phyloP scores from a whole-genome alignment of 1,140 invertebrate species.

The Trichoplusia ni region DNA sequence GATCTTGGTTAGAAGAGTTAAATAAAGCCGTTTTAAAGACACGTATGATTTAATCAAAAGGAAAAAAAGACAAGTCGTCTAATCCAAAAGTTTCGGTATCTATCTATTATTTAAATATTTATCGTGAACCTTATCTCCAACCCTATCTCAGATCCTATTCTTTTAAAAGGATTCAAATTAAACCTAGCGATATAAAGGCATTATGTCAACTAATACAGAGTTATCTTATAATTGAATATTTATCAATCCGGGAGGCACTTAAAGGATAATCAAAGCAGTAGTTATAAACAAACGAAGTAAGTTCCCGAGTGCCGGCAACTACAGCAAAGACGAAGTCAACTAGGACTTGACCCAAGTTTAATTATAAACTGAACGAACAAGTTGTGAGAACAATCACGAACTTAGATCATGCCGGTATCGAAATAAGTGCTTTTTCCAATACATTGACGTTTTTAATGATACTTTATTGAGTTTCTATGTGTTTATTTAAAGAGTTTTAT shows the following conservation, averaged over 20 bases:
- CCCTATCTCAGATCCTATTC: no score
- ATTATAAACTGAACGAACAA: constrained; percentile 57
- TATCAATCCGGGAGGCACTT: constrained; percentile 44
- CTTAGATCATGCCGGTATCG: constrained; percentile 49
- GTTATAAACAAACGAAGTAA: constrained; percentile 52
- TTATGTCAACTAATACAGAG: constrained; percentile 2
- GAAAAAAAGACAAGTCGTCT: no score
- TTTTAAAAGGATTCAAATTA: not conserved
- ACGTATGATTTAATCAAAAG: no score
- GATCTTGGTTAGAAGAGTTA: no score
- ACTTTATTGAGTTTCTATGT: not conserved
- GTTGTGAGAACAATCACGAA: constrained; percentile 49
- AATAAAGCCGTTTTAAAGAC: no score
- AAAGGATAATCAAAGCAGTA: constrained; percentile 47
- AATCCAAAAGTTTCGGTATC: no score
- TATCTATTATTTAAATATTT: no score
- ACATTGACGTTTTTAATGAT: constrained; percentile 3
- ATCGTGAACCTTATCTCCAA: no score
- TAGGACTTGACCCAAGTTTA: constrained; percentile 57
- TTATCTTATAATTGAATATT: constrained; percentile 43
- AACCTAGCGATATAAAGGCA: not conserved
- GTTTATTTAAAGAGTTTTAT: no score
- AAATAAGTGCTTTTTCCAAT: constrained; percentile 27
- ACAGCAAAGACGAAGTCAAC: constrained; percentile 46
- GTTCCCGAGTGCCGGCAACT: constrained; percentile 39